These are phyloP conservation scores for Yponomeuta sedellus DNA, from an alignment of 2,888 invertebrate species.

Conservation along the genomic window DNA sequence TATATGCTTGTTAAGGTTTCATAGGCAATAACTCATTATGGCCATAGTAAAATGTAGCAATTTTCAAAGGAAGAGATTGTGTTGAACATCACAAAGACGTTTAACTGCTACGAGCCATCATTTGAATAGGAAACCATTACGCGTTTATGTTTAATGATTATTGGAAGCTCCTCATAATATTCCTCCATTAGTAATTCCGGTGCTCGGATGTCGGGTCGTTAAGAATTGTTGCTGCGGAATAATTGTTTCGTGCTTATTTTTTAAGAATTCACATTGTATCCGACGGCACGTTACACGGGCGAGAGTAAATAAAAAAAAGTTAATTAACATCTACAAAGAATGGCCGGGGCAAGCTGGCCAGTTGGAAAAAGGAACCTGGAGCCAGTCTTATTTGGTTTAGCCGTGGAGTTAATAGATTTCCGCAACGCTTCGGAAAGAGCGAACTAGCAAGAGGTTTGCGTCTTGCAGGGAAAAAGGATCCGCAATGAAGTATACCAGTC, in stretches of 20 bases:
- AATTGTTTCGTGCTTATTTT: conserved; percentile 48
- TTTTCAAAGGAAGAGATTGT: conserved; percentile 63
- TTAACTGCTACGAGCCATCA: conserved; percentile 66
- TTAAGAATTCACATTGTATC: conserved; percentile 27
- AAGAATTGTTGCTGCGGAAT: conserved; percentile 44
- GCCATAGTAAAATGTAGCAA: conserved; percentile 60
- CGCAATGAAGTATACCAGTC: no score
- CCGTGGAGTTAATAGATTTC: background rate
- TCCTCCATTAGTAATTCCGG: conserved; percentile 55
- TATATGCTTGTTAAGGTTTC: conserved; percentile 56
- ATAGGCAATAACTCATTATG: conserved; percentile 69
- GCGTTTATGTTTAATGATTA: conserved; percentile 72
- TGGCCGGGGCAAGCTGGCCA: conserved; percentile 20
- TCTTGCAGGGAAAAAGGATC: no score
- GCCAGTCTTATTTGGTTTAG: conserved; percentile 11
- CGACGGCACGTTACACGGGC: conserved; percentile 18
- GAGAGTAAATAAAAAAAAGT: conserved; percentile 41
- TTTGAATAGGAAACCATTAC: conserved; percentile 68
- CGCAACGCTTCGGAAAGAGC: no score
- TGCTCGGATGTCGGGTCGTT: conserved; percentile 49
- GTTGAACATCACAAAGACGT: conserved; percentile 62
- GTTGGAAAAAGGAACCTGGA: conserved; percentile 18
- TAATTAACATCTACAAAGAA: conserved; percentile 49
- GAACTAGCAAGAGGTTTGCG: no score
- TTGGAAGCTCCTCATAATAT: conserved; percentile 68